These are phyloP conservation scores for Centropus bengalensis DNA, from an alignment of 2,113 vertebrate genomes.

Conservation along the genomic window DNA sequence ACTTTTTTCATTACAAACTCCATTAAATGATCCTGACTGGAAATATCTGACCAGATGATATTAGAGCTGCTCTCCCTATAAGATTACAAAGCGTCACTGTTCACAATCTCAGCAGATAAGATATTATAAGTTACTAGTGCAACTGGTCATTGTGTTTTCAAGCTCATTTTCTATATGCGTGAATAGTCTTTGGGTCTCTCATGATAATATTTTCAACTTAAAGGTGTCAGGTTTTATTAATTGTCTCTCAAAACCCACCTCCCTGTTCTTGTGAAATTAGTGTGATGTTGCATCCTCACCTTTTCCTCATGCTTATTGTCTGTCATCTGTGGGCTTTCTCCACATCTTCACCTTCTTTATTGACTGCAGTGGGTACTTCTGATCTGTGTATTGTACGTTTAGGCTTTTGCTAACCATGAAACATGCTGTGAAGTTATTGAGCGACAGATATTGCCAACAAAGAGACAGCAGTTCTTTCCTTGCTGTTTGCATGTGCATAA, in stretches of 20 bases:
- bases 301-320: neutral
- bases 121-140: neutral
- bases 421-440: neutral
- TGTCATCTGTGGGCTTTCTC: neutral
- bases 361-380: neutral
- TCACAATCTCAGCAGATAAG: conserved; percentile 55
- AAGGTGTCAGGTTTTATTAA: neutral
- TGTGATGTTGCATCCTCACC: neutral
- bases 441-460: neutral
- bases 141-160: neutral
- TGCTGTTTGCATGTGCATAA: neutral
- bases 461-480: neutral
- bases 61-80: conserved; percentile 46
- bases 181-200: neutral
- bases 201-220: neutral
- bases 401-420: neutral
- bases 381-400: neutral
- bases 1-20: conserved; percentile 53
- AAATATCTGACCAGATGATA: conserved; percentile 58
- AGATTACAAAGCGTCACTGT: conserved; percentile 63
- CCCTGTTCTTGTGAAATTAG: neutral
- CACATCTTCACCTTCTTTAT: fast-evolving
- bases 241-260: neutral
- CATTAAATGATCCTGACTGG: conserved; percentile 52
- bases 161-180: neutral